Conservation (phyloP, 1,140 invertebrate species). For the Helicorthomorpha holstii region DNA sequence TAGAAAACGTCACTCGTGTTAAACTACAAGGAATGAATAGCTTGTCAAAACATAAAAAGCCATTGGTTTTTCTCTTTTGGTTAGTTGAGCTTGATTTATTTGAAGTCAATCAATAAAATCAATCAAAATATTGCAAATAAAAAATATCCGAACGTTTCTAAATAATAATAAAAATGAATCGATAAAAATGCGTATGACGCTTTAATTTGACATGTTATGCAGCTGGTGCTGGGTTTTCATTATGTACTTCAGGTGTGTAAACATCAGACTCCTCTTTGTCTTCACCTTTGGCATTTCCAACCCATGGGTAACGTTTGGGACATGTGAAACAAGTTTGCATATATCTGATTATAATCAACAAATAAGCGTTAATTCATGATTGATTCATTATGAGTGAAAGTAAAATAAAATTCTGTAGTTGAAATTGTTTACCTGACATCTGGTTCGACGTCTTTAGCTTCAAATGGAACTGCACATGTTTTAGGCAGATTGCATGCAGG, state of each 20-base stretch:
- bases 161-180: too few relatives aligned
- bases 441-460: neutral
- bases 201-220: too few relatives aligned
- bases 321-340: constrained; percentile 7
- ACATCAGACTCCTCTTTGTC: constrained; percentile 2
- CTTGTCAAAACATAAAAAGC: too few relatives aligned
- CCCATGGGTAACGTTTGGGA: constrained; percentile 6
- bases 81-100: too few relatives aligned
- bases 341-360: constrained; percentile 1
- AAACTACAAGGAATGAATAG: too few relatives aligned
- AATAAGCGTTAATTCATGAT: neutral
- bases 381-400: neutral
- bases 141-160: too few relatives aligned
- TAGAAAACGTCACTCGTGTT: too few relatives aligned
- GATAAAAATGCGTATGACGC: too few relatives aligned
- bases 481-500: constrained; percentile 62
- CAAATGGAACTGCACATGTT: constrained; percentile 37
- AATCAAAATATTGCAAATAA: too few relatives aligned
- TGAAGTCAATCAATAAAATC: too few relatives aligned
- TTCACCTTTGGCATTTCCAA: constrained; percentile 7
- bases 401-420: neutral
- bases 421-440: constrained; percentile 6
- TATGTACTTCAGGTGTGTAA: constrained; percentile 3
- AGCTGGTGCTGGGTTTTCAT: neutral
- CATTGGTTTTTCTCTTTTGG: too few relatives aligned